These are phyloP conservation scores for Parasteatoda lunata DNA, from an alignment of 2,888 invertebrate genomes.

Conservation along the genomic window DNA sequence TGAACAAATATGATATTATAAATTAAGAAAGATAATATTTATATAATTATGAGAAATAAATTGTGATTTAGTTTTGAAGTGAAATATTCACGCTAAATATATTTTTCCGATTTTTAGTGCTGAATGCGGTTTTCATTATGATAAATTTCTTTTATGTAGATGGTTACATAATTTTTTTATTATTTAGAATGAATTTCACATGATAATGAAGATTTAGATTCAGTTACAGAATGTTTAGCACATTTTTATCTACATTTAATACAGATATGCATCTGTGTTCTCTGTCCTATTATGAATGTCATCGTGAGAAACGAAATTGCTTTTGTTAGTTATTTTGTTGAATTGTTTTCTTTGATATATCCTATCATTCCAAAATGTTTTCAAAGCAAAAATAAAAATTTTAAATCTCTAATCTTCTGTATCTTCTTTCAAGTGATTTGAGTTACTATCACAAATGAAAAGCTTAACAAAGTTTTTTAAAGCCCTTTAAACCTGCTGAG, in stretches of 20 bases:
- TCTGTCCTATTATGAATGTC: not conserved
- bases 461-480: no score
- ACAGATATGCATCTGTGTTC: not conserved
- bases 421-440: no score
- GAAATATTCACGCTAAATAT: no score
- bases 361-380: constrained; percentile 62
- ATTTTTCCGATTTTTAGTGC: no score
- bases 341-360: constrained; percentile 16
- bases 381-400: constrained; percentile 40
- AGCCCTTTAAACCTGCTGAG: no score
- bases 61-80: no score
- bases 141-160: no score
- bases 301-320: not conserved
- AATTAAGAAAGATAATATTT: not conserved
- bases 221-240: not conserved
- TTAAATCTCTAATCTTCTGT: not conserved
- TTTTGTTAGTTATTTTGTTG: constrained; percentile 16
- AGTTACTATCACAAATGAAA: no score
- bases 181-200: not conserved
- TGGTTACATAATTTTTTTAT: no score
- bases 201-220: not conserved
- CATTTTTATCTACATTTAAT: not conserved
- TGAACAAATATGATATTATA: not conserved
- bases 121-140: no score
- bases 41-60: no score